Conservation (phyloP, 2,797 vertebrate genomes). For the Ammospiza maritima region DNA sequence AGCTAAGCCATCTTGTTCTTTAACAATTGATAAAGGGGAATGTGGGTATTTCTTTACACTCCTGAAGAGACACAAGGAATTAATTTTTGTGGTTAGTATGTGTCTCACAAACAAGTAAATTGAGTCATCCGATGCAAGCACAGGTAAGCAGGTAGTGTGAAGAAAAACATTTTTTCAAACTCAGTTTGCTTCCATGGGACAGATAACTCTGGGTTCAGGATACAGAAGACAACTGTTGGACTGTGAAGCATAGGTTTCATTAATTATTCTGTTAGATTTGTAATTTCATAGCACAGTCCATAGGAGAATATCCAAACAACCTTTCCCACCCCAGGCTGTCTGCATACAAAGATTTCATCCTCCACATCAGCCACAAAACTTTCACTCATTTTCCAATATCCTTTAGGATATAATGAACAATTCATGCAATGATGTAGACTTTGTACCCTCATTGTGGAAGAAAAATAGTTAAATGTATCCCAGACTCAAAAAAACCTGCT, state of each 20-base stretch:
- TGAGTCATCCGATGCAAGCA: not conserved
- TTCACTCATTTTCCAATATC: not conserved
- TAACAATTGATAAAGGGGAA: not conserved
- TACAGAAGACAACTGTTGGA: not conserved
- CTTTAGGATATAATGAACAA: not conserved
- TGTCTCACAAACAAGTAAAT: not conserved
- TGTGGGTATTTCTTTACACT: not conserved
- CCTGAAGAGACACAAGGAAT: not conserved
- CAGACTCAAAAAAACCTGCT: not conserved
- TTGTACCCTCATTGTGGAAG: not conserved
- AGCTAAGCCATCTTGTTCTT: not conserved
- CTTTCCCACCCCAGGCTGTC: not conserved
- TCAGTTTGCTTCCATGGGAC: not conserved
- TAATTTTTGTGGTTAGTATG: not conserved
- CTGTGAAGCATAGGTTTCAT: not conserved
- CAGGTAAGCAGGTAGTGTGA: fast-evolving
- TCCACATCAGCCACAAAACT: not conserved
- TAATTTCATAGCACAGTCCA: not conserved
- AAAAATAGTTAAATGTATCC: not conserved
- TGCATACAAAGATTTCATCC: not conserved
- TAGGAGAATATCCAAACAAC: not conserved
- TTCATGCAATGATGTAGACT: not conserved
- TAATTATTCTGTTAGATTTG: not conserved
- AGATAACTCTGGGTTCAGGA: not conserved
- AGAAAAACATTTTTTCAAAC: not conserved